These are phyloP conservation scores for Hypomecis atomaria DNA, from an alignment of 2,888 invertebrate genomes.

Conservation along the genomic window DNA sequence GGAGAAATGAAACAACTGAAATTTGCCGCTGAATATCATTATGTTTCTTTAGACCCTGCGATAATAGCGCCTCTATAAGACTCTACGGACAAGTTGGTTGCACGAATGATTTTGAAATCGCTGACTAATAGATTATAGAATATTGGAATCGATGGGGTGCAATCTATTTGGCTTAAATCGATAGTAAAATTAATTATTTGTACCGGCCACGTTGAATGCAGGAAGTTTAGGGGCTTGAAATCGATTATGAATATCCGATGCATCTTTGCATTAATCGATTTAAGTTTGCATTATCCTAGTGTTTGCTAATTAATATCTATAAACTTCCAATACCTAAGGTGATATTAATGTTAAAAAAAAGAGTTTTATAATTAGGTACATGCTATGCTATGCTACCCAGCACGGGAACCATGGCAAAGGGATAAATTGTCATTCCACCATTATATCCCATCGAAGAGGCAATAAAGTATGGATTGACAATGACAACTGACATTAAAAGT, in stretches of 20 bases:
- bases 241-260: conserved; percentile 31
- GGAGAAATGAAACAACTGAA: not conserved
- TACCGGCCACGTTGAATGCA: conserved; percentile 33
- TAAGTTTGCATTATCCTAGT: not conserved
- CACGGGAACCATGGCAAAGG: no score
- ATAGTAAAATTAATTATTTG: conserved; percentile 46
- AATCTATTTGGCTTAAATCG: conserved; percentile 48
- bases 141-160: conserved; percentile 68
- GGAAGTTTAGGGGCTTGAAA: conserved; percentile 34
- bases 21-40: not conserved
- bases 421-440: no score
- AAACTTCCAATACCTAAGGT: no score
- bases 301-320: no score
- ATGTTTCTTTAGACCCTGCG: not conserved
- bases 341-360: no score
- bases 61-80: not conserved
- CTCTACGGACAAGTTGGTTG: not conserved
- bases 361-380: no score
- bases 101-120: conserved; percentile 68
- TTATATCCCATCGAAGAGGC: no score
- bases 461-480: no score
- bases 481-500: no score
- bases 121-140: conserved; percentile 81
- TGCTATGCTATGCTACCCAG: no score
- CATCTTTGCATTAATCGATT: conserved; percentile 32